Evolutionary conservation across 2,888 invertebrate genomes (phyloP).

Genomic region (Buathra laborator): DNA sequence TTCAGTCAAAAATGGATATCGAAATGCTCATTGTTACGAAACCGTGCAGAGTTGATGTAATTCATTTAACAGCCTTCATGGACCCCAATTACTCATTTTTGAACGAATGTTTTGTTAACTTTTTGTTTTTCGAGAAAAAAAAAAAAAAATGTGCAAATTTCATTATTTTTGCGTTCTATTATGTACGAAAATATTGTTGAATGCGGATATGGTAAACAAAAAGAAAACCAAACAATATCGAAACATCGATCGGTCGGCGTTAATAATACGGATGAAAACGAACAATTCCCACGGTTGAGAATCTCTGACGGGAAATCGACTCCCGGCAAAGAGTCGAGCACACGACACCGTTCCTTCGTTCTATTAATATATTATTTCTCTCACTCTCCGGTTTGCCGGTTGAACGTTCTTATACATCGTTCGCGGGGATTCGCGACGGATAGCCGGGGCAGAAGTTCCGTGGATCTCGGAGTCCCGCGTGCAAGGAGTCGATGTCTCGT

Average conservation of each 20-base stretch:
- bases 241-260: background rate
- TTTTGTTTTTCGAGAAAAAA: too few relatives aligned
- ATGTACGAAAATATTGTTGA: too few relatives aligned
- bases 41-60: background rate
- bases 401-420: constrained; percentile 55
- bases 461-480: constrained; percentile 20
- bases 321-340: constrained; percentile 46
- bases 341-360: constrained; percentile 63
- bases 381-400: constrained; percentile 40
- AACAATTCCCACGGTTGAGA: constrained; percentile 68
- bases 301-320: constrained; percentile 57
- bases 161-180: too few relatives aligned
- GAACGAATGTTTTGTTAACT: too few relatives aligned
- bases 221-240: background rate
- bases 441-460: constrained; percentile 35
- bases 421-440: constrained; percentile 13
- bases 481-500: constrained; percentile 71
- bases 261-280: background rate
- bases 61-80: too few relatives aligned
- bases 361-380: constrained; percentile 66
- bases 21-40: background rate
- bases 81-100: too few relatives aligned
- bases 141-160: too few relatives aligned
- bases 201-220: background rate
- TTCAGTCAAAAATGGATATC: background rate